Evolutionary conservation across 2,888 invertebrate species (phyloP).

Genomic region (Adineta ricciae): DNA sequence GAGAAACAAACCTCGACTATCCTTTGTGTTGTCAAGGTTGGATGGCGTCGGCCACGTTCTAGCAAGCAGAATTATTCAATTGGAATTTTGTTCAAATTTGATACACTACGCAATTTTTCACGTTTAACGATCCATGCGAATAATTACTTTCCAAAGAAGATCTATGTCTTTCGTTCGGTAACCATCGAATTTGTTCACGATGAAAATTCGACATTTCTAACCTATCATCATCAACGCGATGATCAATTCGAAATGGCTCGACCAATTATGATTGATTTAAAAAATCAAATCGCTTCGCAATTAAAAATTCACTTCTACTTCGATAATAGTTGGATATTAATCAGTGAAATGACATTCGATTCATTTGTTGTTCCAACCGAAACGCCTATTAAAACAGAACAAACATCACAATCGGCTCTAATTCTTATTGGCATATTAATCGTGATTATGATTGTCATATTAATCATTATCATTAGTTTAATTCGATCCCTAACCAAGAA

Average conservation of each 20-base stretch:
- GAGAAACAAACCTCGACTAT: no score
- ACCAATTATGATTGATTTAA: conserved; percentile 12
- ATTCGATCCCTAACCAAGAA: background rate
- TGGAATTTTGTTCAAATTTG: background rate
- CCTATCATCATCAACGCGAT: background rate
- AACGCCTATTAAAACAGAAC: background rate
- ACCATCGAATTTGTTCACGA: background rate
- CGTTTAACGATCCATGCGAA: background rate
- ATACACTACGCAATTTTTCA: conserved; percentile 10
- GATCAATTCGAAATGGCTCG: conserved; percentile 4
- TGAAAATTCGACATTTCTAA: background rate
- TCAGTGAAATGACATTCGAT: conserved; percentile 12
- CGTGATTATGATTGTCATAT: background rate
- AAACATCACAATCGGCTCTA: background rate
- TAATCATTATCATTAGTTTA: background rate
- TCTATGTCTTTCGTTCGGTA: background rate
- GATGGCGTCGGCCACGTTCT: background rate
- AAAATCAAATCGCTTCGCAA: background rate
- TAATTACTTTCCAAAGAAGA: background rate
- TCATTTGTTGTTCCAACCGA: background rate
- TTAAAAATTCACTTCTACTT: background rate
- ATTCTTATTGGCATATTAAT: background rate
- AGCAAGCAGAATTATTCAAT: background rate
- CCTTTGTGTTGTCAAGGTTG: background rate
- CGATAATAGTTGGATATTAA: conserved; percentile 5